A percentile compares a stretch with the other conserved stretches of the same genome.
Conservation (phyloP, 2,113 vertebrate genomes). For the Colius striatus region DNA sequence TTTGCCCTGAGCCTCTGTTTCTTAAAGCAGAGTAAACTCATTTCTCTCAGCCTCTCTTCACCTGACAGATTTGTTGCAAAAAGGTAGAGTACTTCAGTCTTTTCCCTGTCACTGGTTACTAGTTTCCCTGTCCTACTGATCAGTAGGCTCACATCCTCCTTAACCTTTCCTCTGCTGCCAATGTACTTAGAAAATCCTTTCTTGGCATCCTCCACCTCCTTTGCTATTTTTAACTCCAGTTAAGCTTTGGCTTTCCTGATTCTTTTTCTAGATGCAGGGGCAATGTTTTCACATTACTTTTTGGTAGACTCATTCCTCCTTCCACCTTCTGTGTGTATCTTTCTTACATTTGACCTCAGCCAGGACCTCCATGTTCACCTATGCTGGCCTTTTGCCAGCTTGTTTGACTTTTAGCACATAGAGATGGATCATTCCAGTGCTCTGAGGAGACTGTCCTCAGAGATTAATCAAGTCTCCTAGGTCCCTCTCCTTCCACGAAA, state of each 20-base stretch:
- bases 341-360: not conserved
- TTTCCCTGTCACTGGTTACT: not conserved
- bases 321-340: not conserved
- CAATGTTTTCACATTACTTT: not conserved
- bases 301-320: rapidly evolving
- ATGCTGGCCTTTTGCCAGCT: not conserved
- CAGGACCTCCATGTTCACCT: not conserved
- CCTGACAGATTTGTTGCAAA: not conserved
- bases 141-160: not conserved
- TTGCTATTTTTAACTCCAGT: not conserved
- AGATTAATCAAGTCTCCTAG: not conserved
- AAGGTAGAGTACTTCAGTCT: not conserved
- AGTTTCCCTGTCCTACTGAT: not conserved
- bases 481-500: not conserved
- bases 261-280: not conserved
- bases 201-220: not conserved
- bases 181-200: not conserved
- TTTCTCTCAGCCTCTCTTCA: not conserved
- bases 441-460: not conserved
- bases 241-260: not conserved
- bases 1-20: not conserved
- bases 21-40: not conserved
- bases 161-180: not conserved
- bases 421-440: not conserved
- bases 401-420: not conserved